phyloP scores from a whole-genome alignment of 2,113 vertebrate species.

The Falco punctatus region DNA sequence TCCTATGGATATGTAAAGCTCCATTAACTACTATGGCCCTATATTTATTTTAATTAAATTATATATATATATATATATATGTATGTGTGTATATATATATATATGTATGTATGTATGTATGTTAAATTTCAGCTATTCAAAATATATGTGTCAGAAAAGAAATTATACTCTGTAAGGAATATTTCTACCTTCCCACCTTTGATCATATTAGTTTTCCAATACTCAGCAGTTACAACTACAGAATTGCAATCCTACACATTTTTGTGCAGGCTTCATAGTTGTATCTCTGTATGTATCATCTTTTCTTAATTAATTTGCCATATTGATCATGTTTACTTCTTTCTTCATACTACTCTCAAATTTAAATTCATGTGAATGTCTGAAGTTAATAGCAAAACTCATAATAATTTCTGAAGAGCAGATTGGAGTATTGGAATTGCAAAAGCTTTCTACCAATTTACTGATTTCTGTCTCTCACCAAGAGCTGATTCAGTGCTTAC shows the following conservation, averaged over 20 bases:
- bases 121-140: background rate
- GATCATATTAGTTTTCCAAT: background rate
- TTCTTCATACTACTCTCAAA: background rate
- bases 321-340: background rate
- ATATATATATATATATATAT: background rate
- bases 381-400: background rate
- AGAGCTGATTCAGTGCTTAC: background rate
- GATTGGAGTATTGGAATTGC: background rate
- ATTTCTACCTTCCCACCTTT: background rate
- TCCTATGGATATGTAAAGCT: background rate
- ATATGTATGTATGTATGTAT: too few relatives aligned
- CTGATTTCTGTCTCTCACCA: background rate
- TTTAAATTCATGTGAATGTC: background rate
- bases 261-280: background rate
- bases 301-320: background rate
- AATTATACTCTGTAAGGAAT: background rate
- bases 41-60: background rate
- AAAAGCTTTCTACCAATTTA: background rate
- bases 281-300: background rate
- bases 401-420: background rate
- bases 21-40: background rate
- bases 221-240: background rate
- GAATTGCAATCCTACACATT: background rate
- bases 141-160: background rate
- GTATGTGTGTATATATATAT: too few relatives aligned